Conservation (phyloP, 2,888 invertebrate species). For the Drosophila acutilabella region DNA sequence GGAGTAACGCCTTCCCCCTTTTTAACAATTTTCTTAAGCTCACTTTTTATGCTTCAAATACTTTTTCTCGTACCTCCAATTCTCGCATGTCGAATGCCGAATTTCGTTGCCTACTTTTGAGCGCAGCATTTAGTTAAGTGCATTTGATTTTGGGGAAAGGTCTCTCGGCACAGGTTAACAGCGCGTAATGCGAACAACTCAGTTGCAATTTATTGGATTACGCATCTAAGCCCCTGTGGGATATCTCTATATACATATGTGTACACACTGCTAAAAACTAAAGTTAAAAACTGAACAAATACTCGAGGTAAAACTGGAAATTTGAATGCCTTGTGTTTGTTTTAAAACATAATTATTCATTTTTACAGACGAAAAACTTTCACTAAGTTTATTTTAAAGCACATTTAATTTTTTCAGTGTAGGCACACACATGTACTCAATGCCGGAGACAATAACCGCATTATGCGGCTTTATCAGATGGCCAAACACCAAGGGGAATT, state of each 20-base stretch:
- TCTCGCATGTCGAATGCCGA: background rate
- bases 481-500: conserved; percentile 37
- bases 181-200: conserved; percentile 52
- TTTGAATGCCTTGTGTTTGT: too few relatives aligned
- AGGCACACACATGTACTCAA: conserved; percentile 19
- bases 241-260: conserved; percentile 14
- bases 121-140: conserved; percentile 73
- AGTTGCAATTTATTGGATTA: conserved; percentile 74
- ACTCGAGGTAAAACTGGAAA: too few relatives aligned
- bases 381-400: too few relatives aligned
- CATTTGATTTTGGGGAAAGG: conserved; percentile 67
- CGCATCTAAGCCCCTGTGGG: conserved; percentile 40
- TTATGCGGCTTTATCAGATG: conserved; percentile 55
- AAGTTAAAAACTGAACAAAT: too few relatives aligned
- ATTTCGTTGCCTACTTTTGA: conserved; percentile 52
- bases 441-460: conserved; percentile 69
- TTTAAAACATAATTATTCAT: too few relatives aligned
- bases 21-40: conserved; percentile 51
- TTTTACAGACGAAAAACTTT: too few relatives aligned
- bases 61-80: conserved; percentile 1
- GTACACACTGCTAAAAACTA: background rate
- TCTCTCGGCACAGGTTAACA: conserved; percentile 56
- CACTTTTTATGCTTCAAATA: conserved; percentile 33
- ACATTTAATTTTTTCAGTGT: background rate
- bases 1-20: conserved; percentile 26